phyloP scores from a whole-genome alignment of 2,113 vertebrate species.

The Sapayoa aenigma region DNA sequence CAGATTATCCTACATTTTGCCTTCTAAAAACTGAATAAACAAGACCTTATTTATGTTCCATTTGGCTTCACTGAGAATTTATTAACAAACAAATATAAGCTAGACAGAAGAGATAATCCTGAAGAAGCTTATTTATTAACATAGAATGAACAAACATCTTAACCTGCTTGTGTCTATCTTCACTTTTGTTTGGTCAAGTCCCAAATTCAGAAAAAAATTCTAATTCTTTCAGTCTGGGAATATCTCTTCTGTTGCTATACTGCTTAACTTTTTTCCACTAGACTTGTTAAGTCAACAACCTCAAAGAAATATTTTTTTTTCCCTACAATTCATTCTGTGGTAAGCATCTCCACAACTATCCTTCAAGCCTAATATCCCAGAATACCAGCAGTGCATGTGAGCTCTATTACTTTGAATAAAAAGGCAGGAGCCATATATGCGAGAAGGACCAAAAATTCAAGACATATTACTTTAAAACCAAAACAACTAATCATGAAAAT shows the following conservation, averaged over 20 bases:
- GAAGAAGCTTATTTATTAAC: constrained; percentile 14
- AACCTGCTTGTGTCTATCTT: constrained; percentile 15
- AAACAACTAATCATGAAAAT: not conserved
- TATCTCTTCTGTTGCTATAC: not conserved
- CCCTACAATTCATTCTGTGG: constrained; percentile 5
- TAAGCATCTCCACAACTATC: not conserved
- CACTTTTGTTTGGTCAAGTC: not conserved
- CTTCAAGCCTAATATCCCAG: not conserved
- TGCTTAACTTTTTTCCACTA: not conserved
- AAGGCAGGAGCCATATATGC: not conserved
- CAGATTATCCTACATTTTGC: not conserved
- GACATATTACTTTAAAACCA: not conserved
- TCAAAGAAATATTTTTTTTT: not conserved
- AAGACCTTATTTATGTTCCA: not conserved
- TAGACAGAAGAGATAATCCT: constrained; percentile 25
- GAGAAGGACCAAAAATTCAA: not conserved
- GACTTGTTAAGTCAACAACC: not conserved
- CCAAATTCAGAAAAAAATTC: not conserved
- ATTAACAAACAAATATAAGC: not conserved
- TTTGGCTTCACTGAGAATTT: constrained; percentile 1
- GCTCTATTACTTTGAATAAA: constrained; percentile 8
- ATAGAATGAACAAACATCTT: constrained; percentile 17
- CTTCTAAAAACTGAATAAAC: not conserved
- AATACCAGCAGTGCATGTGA: not conserved
- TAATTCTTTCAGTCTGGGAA: not conserved